Base-by-base conservation (phyloP, 1,140 invertebrate species). In the Cephus cinctus region DNA sequence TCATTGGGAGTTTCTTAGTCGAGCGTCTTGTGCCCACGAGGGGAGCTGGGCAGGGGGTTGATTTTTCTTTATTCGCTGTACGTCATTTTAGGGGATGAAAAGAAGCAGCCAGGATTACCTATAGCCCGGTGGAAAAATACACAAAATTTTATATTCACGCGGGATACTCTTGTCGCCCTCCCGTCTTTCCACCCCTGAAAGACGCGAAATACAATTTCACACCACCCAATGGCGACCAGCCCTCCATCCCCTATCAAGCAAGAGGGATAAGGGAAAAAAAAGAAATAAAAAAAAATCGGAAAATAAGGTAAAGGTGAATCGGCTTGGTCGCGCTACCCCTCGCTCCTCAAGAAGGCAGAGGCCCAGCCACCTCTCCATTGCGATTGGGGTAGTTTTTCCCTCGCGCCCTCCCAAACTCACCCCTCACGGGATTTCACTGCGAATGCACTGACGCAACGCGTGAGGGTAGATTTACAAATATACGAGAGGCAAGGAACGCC, bases 371-470 rank as follows among this genome's bases (percentile, higher is more conserved):
- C 25, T n/a, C 25, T 27, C 25, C 6, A n/a, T 27, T n/a, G 25
- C 25, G 25, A 27, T 56, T 38, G 45, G 36, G 23, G n/a, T n/a
- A n/a, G n/a, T n/a, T n/a, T n/a, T n/a, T n/a, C n/a, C n/a, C n/a
- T n/a, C n/a, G n/a, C n/a, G n/a, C n/a, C n/a, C n/a, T n/a, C n/a
- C n/a, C n/a, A n/a, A n/a, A n/a, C n/a, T n/a, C n/a, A n/a, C n/a
- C 25, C 34, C 47, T 11, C 20, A 43, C 19, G 19, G 30, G 51
- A 50, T n/a, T n/a, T n/a, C n/a, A 49, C 39, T 59, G 49, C 31
- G 49, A 61, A 54, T 54, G 36, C 51, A 60, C 40, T 31, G 23
- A 19, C 45, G n/a, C 25, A 27, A n/a, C n/a, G n/a, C n/a, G n/a
- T n/a, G 6, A 22, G 32, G 44, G 41, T 47, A 49, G 39, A 52